A percentile compares a stretch with the other conserved stretches of the same genome.
phyloP scores from a whole-genome alignment of 2,888 invertebrate species.

The Eurois occulta region DNA sequence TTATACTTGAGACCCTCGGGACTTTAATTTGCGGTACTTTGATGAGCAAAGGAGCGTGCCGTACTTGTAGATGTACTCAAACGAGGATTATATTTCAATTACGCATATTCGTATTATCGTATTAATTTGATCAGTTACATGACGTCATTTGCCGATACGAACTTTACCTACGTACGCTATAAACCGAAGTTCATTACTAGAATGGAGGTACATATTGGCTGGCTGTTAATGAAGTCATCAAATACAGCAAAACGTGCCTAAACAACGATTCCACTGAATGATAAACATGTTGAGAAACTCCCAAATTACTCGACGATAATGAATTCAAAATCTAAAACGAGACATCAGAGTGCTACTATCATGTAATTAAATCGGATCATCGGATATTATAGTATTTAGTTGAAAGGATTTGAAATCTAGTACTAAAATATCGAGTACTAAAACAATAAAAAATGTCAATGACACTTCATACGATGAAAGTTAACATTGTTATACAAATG shows the following conservation, averaged over 20 bases:
- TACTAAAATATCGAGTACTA: too few relatives aligned
- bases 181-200: slow-evolving; percentile 46
- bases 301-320: slow-evolving; percentile 41
- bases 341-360: slow-evolving; percentile 12
- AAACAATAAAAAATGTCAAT: slow-evolving; percentile 5
- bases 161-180: slow-evolving; percentile 10
- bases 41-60: slow-evolving; percentile 48
- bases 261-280: slow-evolving; percentile 28
- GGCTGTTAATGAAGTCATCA: slow-evolving; percentile 56
- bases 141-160: slow-evolving; percentile 18
- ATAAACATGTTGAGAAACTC: slow-evolving; percentile 44
- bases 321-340: slow-evolving; percentile 39
- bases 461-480: background rate
- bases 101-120: slow-evolving; percentile 23
- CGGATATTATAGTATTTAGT: background rate
- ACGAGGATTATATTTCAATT: slow-evolving; percentile 48
- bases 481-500: background rate
- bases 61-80: slow-evolving; percentile 31
- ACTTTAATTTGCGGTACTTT: slow-evolving; percentile 59
- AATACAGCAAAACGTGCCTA: slow-evolving; percentile 55
- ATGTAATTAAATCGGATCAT: slow-evolving; percentile 17
- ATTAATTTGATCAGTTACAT: slow-evolving; percentile 32
- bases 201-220: slow-evolving; percentile 40
- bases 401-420: background rate
- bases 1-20: slow-evolving; percentile 55